Percentiles rank a stretch among this genome's conserved stretches.
phyloP scores from a whole-genome alignment of 2,888 invertebrate genomes.

The Diaprepes abbreviatus region DNA sequence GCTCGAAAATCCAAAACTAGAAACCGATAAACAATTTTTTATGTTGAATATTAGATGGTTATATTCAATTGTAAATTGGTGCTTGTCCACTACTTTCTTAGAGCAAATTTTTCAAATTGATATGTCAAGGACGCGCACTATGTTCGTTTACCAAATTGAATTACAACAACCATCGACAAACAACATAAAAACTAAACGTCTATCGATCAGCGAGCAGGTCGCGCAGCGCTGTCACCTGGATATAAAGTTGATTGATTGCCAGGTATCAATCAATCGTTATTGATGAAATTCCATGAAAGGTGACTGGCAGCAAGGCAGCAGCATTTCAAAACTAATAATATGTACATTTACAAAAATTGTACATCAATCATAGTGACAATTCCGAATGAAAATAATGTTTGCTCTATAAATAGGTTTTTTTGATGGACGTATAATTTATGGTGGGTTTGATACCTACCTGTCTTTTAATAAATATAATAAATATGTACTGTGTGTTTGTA shows the following conservation, averaged over 20 bases:
- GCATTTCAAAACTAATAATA: constrained; percentile 49
- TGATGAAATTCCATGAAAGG: constrained; percentile 50
- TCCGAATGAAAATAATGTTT: constrained; percentile 45
- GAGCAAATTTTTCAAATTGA: no score
- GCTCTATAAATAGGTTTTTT: constrained; percentile 43
- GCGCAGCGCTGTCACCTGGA: constrained; percentile 46
- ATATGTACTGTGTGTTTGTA: background rate
- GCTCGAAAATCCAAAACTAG: no score
- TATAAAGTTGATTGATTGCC: constrained; percentile 51
- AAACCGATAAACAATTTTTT: no score
- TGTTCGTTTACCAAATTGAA: background rate
- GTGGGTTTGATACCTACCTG: constrained; percentile 12
- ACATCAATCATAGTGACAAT: constrained; percentile 50
- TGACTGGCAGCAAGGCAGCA: constrained; percentile 45
- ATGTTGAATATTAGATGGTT: no score
- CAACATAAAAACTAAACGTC: constrained; percentile 18
- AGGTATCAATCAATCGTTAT: constrained; percentile 51
- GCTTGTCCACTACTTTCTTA: no score
- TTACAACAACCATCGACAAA: constrained; percentile 13
- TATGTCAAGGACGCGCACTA: no score
- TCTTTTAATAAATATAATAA: constrained; percentile 1
- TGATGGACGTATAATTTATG: constrained; percentile 42
- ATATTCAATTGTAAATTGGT: no score
- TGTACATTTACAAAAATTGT: constrained; percentile 41
- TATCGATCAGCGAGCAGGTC: constrained; percentile 41